Evolutionary conservation across 2,113 vertebrate genomes (phyloP).

Genomic region (Tetrao urogallus): DNA sequence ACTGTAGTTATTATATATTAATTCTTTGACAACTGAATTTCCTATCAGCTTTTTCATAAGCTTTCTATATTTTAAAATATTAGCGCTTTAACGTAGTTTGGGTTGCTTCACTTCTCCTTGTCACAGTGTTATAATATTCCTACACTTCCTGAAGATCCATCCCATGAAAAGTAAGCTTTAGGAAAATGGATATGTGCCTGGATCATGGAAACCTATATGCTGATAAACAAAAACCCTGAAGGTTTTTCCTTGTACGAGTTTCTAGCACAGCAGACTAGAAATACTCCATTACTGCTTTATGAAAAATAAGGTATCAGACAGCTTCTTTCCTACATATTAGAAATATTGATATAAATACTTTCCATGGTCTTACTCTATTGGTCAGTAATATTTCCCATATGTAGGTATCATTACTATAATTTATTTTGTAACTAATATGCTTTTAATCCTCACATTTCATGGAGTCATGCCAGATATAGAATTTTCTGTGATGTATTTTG

Average conservation of each 20-base stretch:
- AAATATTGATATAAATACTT: not conserved
- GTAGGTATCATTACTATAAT: not conserved
- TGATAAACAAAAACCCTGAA: not conserved
- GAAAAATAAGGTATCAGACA: not conserved
- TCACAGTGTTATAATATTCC: not conserved
- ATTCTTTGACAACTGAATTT: conserved; percentile 37
- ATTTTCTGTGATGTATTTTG: not conserved
- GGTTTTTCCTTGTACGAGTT: not conserved
- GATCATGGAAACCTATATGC: not conserved
- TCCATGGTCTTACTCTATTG: not conserved
- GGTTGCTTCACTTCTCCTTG: not conserved
- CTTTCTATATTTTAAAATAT: not conserved
- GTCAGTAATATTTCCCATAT: not conserved
- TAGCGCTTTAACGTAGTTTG: not conserved
- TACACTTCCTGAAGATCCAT: not conserved
- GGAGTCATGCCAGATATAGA: not conserved
- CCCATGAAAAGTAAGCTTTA: not conserved
- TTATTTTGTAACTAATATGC: not conserved
- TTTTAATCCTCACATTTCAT: not conserved
- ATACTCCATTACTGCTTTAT: not conserved
- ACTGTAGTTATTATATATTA: conserved; percentile 24
- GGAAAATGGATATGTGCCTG: not conserved
- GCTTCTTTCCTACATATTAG: not conserved
- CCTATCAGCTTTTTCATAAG: not conserved
- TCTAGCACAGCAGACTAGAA: not conserved